Evolutionary conservation across 2,888 invertebrate genomes (phyloP).

Genomic region (Dicycla oo): DNA sequence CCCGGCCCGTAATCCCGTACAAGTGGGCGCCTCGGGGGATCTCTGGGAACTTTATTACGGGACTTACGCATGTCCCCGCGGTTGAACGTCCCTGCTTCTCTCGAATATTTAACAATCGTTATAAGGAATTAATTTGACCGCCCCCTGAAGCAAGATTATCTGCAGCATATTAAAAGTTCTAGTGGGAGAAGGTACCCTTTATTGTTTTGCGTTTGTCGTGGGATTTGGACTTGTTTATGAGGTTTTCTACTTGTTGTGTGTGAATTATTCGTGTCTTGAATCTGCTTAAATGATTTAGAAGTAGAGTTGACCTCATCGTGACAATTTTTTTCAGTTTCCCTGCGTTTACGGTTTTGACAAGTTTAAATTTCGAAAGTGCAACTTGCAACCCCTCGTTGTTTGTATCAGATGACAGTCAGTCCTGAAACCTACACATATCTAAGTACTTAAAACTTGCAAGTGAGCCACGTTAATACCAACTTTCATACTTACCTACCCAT

Average conservation of each 20-base stretch:
- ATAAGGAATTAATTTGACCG: slow-evolving; percentile 84
- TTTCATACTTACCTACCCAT: no score
- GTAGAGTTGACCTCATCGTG: neutral
- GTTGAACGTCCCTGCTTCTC: slow-evolving; percentile 51
- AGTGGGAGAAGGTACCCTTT: slow-evolving; percentile 55
- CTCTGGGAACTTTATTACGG: slow-evolving; percentile 84
- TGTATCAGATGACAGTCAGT: neutral
- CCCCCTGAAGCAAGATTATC: slow-evolving; percentile 75
- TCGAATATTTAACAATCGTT: slow-evolving; percentile 77
- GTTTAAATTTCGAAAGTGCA: neutral
- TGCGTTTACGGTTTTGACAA: neutral
- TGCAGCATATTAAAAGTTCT: slow-evolving; percentile 74
- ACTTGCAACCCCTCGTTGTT: neutral
- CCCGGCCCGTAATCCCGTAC: slow-evolving; percentile 81
- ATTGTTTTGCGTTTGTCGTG: slow-evolving; percentile 46
- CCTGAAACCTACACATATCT: neutral
- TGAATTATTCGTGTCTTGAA: neutral
- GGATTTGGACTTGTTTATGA: slow-evolving; percentile 6
- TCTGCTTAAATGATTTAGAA: neutral
- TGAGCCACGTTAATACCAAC: no score
- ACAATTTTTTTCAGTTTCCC: neutral
- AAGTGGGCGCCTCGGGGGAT: slow-evolving; percentile 85
- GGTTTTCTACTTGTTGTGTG: neutral
- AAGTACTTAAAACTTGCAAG: no score
- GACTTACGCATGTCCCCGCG: slow-evolving; percentile 75